Percentiles rank a stretch among this genome's conserved stretches.
These are phyloP conservation scores for Shargacucullia verbasci DNA, from an alignment of 2,888 invertebrate species.

Conservation along the genomic window DNA sequence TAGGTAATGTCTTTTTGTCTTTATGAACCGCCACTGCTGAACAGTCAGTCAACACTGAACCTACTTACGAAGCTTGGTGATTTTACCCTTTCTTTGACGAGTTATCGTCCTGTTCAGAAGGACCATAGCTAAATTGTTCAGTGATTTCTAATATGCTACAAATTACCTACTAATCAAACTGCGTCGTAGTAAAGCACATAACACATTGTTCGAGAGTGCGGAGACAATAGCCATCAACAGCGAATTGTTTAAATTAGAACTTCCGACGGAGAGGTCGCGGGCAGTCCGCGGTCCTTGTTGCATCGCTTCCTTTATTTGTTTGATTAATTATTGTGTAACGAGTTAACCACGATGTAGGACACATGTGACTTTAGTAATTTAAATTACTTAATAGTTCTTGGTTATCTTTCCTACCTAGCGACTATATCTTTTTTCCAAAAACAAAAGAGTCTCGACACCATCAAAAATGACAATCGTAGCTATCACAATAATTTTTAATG, in stretches of 20 bases:
- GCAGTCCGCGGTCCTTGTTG: constrained; percentile 30
- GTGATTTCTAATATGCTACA: background rate
- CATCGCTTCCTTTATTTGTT: constrained; percentile 51
- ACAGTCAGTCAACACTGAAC: no score
- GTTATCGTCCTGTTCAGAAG: no score
- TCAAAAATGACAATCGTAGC: constrained; percentile 8
- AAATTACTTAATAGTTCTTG: background rate
- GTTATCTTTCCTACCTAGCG: background rate
- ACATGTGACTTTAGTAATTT: constrained; percentile 1
- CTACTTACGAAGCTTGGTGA: no score
- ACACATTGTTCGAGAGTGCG: constrained; percentile 24
- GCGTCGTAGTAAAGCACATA: constrained; percentile 17
- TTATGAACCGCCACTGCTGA: no score
- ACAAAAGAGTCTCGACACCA: constrained; percentile 5
- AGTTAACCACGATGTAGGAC: constrained; percentile 19
- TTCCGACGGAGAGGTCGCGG: constrained; percentile 67
- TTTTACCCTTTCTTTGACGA: no score
- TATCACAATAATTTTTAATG: constrained; percentile 1
- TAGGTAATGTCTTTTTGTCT: no score
- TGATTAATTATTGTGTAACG: constrained; percentile 36
- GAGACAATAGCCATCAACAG: constrained; percentile 67
- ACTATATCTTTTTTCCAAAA: constrained; percentile 9
- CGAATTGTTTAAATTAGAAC: constrained; percentile 81
- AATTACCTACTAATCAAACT: constrained; percentile 14
- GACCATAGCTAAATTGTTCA: no score